Base-by-base conservation (phyloP, 2,888 invertebrate genomes). In the Merodon equestris region DNA sequence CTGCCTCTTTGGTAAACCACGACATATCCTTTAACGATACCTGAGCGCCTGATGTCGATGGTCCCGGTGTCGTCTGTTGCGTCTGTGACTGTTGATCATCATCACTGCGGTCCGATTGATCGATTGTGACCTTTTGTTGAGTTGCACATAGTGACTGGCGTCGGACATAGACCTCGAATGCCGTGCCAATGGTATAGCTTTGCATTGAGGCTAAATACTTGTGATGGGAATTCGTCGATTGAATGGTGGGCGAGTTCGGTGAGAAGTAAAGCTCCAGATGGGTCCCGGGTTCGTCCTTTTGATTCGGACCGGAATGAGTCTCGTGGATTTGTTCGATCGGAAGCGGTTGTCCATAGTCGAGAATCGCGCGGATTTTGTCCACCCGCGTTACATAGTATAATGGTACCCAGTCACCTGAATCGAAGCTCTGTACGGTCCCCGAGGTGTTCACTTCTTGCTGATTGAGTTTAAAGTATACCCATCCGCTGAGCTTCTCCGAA, bases 1-100 rank as follows among this genome's bases (percentile, higher is more conserved):
- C 89, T 1, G 88, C 88, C 79, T 89, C 89, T 82, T 89, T 89
- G 34, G 89, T 89, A 45, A 89, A 88, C 89, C 89, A 89, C 50
- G 87, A 87, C 58, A 87, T 84, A 82, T 88, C 86, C 67, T 86
- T 87, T n/a, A 88, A 81, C 34, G 86, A 82, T 50, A 85, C 63
- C 60, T 81, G 77, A 54, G 54, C 83, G 1, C 84, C 84, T 0
- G 86, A 84, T 27, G 27, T 27, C 15, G 86, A 85, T 18, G 84
- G 82, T 57, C 40, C 82, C 51, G 58, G 83, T 71, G 34, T 81
- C 64, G 44, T 79, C 77, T 47, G 79, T 56, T 18, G 68, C 66
- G 50, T 72, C 56, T 34, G 74, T 27, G 70, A 81, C 9, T 17
- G 83, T 70, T 34, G 67, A 18, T 74, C 79, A 27, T 72, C 76